Conservation (phyloP, 2,113 vertebrate genomes). For the Laterallus jamaicensis region DNA sequence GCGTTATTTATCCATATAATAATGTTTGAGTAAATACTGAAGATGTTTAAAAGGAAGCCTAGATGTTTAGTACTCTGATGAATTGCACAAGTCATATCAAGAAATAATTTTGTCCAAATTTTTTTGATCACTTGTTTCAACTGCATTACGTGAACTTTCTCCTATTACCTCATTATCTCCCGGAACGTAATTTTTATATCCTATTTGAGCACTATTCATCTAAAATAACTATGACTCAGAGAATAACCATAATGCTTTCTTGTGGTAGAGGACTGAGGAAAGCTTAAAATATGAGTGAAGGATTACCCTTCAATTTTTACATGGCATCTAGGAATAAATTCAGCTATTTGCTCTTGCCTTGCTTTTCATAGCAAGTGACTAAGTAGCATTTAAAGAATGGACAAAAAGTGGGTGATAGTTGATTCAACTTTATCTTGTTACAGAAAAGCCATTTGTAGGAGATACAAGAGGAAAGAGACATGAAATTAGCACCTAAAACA, state of each 20-base stretch:
- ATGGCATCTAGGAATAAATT: conserved; percentile 12
- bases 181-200: conserved; percentile 21
- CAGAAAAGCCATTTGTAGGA: not conserved
- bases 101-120: conserved; percentile 20
- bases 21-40: not conserved
- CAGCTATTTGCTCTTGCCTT: conserved; percentile 29
- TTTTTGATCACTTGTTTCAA: conserved; percentile 47
- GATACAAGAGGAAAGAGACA: not conserved
- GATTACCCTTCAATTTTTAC: not conserved
- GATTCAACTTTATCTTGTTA: conserved; percentile 6
- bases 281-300: conserved; percentile 15
- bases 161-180: not conserved
- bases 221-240: conserved; percentile 38
- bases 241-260: conserved; percentile 11
- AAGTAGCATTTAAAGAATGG: not conserved
- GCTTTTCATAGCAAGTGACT: conserved; percentile 3
- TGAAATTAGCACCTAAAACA: not conserved
- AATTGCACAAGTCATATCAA: not conserved
- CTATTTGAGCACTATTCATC: conserved; percentile 30
- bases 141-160: conserved; percentile 26
- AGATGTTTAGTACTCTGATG: not conserved
- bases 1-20: not conserved
- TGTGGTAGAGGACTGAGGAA: not conserved
- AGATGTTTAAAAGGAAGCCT: not conserved
- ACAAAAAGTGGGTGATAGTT: not conserved